Conservation (phyloP, 2,797 vertebrate genomes). For the Periophthalmus magnuspinnatus region DNA sequence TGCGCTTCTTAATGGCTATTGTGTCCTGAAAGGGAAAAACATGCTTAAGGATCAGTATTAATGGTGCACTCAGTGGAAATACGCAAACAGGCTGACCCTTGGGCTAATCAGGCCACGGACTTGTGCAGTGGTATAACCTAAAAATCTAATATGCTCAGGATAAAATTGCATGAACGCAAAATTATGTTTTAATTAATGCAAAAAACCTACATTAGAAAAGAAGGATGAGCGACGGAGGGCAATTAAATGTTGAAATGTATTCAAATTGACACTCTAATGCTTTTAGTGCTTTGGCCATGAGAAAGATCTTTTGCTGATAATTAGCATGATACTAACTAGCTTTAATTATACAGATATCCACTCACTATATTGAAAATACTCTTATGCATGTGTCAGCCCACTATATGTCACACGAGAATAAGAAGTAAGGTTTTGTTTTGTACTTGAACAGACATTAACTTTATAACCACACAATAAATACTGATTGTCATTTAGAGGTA, state of each 20-base stretch:
- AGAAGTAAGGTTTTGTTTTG: too few relatives aligned
- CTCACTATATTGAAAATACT: not conserved
- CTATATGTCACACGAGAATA: not conserved
- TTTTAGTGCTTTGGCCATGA: not conserved
- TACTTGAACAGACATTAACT: too few relatives aligned
- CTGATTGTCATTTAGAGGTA: not conserved
- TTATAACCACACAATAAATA: not conserved
- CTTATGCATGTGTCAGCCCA: not conserved
- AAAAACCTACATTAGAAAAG: not conserved
- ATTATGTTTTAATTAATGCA: not conserved
- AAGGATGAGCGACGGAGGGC: not conserved
- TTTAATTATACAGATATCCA: not conserved
- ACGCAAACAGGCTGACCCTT: not conserved
- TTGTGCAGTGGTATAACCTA: not conserved
- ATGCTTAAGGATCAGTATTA: slow-evolving; percentile 39
- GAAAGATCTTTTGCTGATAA: not conserved
- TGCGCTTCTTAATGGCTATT: slow-evolving; percentile 86
- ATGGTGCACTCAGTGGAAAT: slow-evolving; percentile 1
- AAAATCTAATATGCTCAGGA: slow-evolving; percentile 15
- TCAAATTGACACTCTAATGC: not conserved
- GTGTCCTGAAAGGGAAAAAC: slow-evolving; percentile 77
- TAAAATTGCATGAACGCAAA: not conserved
- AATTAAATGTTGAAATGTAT: not conserved
- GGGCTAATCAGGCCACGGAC: slow-evolving; percentile 12
- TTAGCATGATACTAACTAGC: not conserved